Evolutionary conservation across 2,797 vertebrate species (phyloP).

Genomic region (Varecia variegata): DNA sequence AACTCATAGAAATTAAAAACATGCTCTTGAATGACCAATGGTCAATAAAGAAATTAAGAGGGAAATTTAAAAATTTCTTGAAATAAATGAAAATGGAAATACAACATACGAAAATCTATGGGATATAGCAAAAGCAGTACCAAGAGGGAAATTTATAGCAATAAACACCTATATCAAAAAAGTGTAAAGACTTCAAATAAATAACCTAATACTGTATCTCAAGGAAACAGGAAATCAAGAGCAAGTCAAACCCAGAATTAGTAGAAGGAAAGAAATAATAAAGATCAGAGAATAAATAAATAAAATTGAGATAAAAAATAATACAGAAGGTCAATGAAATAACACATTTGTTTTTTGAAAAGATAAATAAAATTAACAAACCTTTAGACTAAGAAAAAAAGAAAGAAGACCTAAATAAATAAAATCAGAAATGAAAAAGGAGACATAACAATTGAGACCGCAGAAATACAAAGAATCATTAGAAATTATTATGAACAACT

Average conservation of each 20-base stretch:
- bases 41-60: not conserved
- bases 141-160: not conserved
- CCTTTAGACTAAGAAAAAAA: no score
- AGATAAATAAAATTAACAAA: no score
- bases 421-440: no score
- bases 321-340: no score
- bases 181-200: not conserved
- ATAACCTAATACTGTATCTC: not conserved
- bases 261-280: not conserved
- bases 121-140: not conserved
- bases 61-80: not conserved
- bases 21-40: not conserved
- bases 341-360: no score
- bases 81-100: not conserved
- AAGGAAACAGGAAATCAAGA: not conserved
- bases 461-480: no score
- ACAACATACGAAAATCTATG: not conserved
- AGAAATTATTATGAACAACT: no score
- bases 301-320: no score
- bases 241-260: not conserved
- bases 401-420: no score
- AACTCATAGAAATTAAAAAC: not conserved
- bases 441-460: no score
- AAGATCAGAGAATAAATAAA: no score
- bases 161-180: not conserved